Evolutionary conservation across 2,797 vertebrate genomes (phyloP), one percentile per base, ranked within the genome.

Genomic region (Micropoecilia bifurca): DNA sequence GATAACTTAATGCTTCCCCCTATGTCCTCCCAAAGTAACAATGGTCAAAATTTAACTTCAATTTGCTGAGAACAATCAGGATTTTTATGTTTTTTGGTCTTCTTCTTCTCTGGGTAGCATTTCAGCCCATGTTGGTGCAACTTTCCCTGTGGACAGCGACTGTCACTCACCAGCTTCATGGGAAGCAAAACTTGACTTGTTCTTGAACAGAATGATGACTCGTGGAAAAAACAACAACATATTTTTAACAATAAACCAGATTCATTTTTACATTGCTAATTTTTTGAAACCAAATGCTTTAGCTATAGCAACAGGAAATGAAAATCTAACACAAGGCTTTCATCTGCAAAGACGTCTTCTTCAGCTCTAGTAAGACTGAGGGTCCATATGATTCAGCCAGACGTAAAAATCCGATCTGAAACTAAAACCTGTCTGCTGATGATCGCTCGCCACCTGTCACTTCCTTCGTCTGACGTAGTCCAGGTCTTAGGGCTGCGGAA

Each of bases 401-500:
- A 68, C 74, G 45, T 45, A 28, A 39, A 53, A 74, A 74, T 41
- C 48, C 41, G 22, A 39, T 39, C 48, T 16, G 22, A 74, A 68
- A 43, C 41, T 55, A 14, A 28, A 74, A 48, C 63, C 71, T 63
- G 6, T 79, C 0, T 30, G 47, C 33, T 14, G 0, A 0, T 76
- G 57, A 73, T 76, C 45, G 71, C 9, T 57, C 28, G 41, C 66
- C 73, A 33, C 71, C 53, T 80, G 66, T 76, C 73, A 66, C 55
- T 73, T 41, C 74, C 73, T 81, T 46, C 53, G 43, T 82, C 82
- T 45, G 83, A 69, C 71, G 0, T 55, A 66, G 74, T 9, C 47
- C 75, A 75, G 55, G 48, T 80, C 76, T 84, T 39, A 79, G 36
- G 69, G 75, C 76, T 66, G 81, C 2, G 78, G 22, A 76, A 74